phyloP scores from a whole-genome alignment of 1,140 invertebrate genomes.

The Euwallacea fornicatus region DNA sequence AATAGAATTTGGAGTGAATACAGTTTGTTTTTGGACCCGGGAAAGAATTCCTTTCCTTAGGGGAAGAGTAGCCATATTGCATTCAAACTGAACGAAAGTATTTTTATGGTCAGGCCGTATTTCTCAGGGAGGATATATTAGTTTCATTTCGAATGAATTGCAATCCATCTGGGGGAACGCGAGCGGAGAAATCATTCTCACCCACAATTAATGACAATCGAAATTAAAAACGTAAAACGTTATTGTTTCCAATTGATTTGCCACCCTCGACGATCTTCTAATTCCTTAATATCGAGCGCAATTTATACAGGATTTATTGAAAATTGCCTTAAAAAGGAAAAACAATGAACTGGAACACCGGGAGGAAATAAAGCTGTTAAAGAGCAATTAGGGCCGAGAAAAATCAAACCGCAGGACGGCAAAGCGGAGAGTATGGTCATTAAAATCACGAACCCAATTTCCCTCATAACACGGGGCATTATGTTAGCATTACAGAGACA shows the following conservation, averaged over 20 bases:
- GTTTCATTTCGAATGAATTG: conserved; percentile 53
- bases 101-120: conserved; percentile 51
- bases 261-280: conserved; percentile 27
- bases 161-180: conserved; percentile 45
- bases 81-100: conserved; percentile 43
- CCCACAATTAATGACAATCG: conserved; percentile 52
- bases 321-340: conserved; percentile 2
- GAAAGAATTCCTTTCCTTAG: conserved; percentile 15
- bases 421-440: conserved; percentile 45
- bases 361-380: conserved; percentile 18
- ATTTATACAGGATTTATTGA: conserved; percentile 20
- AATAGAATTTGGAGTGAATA: too few species aligned
- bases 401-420: conserved; percentile 47
- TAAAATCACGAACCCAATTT: conserved; percentile 52
- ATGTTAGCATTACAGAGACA: conserved; percentile 53
- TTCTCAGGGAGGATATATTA: conserved; percentile 51
- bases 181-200: conserved; percentile 46
- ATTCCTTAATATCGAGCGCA: conserved; percentile 9
- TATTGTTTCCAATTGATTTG: conserved; percentile 44
- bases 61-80: conserved; percentile 29
- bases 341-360: background rate
- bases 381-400: conserved; percentile 38
- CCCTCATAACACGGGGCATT: conserved; percentile 52
- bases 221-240: conserved; percentile 53
- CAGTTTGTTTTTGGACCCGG: background rate